Percentiles rank a stretch among this genome's conserved stretches.
phyloP scores from a whole-genome alignment of 2,797 vertebrate genomes.

The Sebastes trivittatus region DNA sequence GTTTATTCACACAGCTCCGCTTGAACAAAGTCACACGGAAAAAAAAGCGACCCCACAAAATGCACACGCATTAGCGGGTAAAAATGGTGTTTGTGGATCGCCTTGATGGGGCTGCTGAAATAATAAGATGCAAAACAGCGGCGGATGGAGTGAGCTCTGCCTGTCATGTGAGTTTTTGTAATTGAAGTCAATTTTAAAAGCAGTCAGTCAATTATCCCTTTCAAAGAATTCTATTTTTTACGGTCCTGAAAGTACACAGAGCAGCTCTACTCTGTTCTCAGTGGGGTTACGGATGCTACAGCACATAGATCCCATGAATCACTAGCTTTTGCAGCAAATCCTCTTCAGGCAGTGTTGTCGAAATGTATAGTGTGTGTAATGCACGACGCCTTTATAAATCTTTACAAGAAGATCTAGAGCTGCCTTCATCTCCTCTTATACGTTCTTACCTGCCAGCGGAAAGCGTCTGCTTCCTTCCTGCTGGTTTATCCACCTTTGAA shows the following conservation, averaged over 20 bases:
- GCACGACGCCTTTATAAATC: background rate
- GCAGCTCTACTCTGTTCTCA: background rate
- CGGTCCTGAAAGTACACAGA: background rate
- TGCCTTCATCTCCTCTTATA: constrained; percentile 1
- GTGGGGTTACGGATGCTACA: background rate
- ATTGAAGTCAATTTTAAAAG: constrained; percentile 4
- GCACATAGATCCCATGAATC: background rate
- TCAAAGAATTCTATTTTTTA: background rate
- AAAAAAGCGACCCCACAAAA: background rate
- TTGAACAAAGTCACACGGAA: constrained; percentile 37
- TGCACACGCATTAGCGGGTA: background rate
- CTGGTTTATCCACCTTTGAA: constrained; percentile 38
- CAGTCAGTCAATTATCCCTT: background rate
- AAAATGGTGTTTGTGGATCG: background rate
- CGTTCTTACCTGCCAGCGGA: constrained; percentile 9
- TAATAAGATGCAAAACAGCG: background rate
- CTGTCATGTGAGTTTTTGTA: background rate
- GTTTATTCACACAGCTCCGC: constrained; percentile 34
- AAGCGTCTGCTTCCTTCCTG: background rate
- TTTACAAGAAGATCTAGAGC: constrained; percentile 6
- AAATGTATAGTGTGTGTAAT: background rate
- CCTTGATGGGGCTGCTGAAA: background rate
- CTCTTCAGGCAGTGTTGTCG: background rate
- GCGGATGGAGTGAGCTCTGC: background rate
- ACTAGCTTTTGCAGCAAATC: background rate